These are phyloP conservation scores for Caenorhabditis tropicalis DNA, from an alignment of 1,140 invertebrate genomes.

Conservation along the genomic window DNA sequence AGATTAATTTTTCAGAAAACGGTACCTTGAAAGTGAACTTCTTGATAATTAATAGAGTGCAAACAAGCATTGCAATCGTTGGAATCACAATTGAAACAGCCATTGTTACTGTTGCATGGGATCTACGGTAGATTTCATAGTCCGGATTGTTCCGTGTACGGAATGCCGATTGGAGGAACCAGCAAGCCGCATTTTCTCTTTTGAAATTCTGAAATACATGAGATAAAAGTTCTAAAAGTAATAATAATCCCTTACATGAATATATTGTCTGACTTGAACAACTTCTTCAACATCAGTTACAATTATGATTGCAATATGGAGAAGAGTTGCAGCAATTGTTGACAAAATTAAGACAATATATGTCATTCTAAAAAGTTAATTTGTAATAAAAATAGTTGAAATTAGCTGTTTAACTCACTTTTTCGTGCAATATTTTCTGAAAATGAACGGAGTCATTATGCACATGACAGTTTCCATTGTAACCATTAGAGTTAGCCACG, in stretches of 20 bases:
- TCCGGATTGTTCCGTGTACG: conserved; percentile 32
- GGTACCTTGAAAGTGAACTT: conserved; percentile 69
- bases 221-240: background rate
- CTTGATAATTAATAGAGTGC: conserved; percentile 65
- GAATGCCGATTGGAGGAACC: conserved; percentile 30
- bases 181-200: conserved; percentile 37
- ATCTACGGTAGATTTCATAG: conserved; percentile 57
- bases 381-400: background rate
- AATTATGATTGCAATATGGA: conserved; percentile 64
- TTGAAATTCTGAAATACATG: background rate
- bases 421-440: conserved; percentile 67
- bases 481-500: conserved; percentile 67
- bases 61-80: conserved; percentile 67
- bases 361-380: conserved; percentile 29
- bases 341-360: conserved; percentile 44
- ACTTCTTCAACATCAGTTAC: conserved; percentile 61
- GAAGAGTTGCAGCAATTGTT: conserved; percentile 16
- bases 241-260: conserved; percentile 17
- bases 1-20: background rate
- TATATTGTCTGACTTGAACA: background rate
- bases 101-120: conserved; percentile 45
- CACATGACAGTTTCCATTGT: conserved; percentile 69
- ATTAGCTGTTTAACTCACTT: background rate
- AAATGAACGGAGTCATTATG: conserved; percentile 65
- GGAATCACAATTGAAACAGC: conserved; percentile 67